Evolutionary conservation across 2,888 invertebrate species (phyloP), one percentile per base, ranked within the genome.

Genomic region (Dioctria rufipes): DNA sequence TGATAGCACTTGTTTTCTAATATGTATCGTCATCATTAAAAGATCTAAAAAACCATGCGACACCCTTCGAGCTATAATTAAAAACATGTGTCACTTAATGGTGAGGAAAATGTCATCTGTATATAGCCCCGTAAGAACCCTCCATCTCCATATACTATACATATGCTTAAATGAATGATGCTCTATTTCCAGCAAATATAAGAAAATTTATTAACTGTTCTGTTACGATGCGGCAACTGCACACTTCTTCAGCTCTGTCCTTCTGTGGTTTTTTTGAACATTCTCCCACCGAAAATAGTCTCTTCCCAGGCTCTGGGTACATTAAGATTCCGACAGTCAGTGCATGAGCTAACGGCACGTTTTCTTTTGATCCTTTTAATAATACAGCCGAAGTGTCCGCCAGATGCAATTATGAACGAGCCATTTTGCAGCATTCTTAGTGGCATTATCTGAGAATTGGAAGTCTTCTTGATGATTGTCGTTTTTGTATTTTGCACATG

Each of bases 361-460:
- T 75, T 58, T 75, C 73, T 75, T 75, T 75, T 75, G 73, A 75
- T 75, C 73, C 73, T 75, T 75, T 75, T 75, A 60, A 43, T 58
- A 43, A 40, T 42, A 13, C 46, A 42, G 9, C 40, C 3, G 46
- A 73, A 40, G 37, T 11, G 25, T n/a, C 60, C 58, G 60, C 73
- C 73, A 60, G 60, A 75, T 75, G 73, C 73, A 75, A 75, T 75
- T 75, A 60, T 75, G 60, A 60, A 60, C 60, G 60, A 25, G 25
- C 13, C 40, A 60, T 58, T 75, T 40, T 60, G 60, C 73, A 75
- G 43, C 73, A 54, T 75, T 25, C 73, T 40, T 42, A n/a, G 43
- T 42, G 58, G 25, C 73, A 75, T 75, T 75, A 58, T 43, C 13
- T 43, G 60, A 49, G 54, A 69, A 69, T 69, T 69, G 37, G 69